Evolutionary conservation across 2,888 invertebrate genomes (phyloP).

Genomic region (Altica lythri): DNA sequence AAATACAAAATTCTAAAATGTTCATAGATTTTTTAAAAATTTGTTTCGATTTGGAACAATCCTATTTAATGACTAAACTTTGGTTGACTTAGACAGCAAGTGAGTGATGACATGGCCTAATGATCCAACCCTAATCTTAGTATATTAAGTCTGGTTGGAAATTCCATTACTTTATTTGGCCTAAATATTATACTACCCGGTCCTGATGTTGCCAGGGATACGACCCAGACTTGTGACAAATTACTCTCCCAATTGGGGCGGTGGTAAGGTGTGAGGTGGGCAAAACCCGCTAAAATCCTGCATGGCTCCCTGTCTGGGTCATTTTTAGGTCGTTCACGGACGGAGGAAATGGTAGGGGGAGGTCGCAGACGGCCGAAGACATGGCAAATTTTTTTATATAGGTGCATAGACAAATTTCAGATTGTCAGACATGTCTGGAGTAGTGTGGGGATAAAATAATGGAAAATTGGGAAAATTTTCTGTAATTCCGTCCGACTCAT

Average conservation of each 20-base stretch:
- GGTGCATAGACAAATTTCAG: conserved; percentile 13
- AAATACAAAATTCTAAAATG: too few relatives aligned
- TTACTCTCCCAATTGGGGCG: conserved; percentile 14
- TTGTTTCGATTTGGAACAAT: too few relatives aligned
- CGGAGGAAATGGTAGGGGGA: conserved; percentile 14
- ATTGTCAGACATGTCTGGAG: conserved; percentile 14
- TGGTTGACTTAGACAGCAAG: too few relatives aligned
- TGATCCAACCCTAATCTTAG: too few relatives aligned
- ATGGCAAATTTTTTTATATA: conserved; percentile 16
- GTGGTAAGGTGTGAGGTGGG: conserved; percentile 6
- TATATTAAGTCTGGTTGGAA: too few relatives aligned
- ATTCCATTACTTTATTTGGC: too few relatives aligned
- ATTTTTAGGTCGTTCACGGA: conserved; percentile 27
- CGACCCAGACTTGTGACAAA: conserved; percentile 20
- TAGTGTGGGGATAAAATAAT: background rate
- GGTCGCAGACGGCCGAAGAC: conserved; percentile 25
- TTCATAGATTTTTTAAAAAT: too few relatives aligned
- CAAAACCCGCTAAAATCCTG: conserved; percentile 12
- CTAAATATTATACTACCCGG: too few relatives aligned
- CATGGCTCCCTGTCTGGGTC: conserved; percentile 23
- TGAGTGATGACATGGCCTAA: too few relatives aligned
- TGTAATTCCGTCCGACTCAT: too few relatives aligned
- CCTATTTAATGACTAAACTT: too few relatives aligned
- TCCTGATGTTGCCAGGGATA: conserved; percentile 25
- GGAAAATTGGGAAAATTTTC: too few relatives aligned